These are phyloP conservation scores for Actinernus sp. DNA, from an alignment of 92 coral and sea anemone genomes.

Conservation along the genomic window DNA sequence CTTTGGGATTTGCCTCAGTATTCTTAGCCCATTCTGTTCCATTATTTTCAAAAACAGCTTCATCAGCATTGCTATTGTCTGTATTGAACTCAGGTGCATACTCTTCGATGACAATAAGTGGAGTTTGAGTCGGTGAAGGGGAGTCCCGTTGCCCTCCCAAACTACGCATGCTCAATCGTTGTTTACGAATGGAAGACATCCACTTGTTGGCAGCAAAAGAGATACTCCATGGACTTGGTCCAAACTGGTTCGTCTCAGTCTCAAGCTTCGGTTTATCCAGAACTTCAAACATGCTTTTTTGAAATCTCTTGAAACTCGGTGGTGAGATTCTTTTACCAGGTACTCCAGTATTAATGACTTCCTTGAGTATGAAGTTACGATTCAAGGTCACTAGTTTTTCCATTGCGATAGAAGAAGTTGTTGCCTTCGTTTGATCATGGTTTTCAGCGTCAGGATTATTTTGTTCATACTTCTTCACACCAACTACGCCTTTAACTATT, in stretches of 20 bases:
- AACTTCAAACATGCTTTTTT: slow-evolving; percentile 83
- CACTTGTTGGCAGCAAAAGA: slow-evolving; percentile 82
- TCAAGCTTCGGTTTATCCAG: slow-evolving; percentile 55
- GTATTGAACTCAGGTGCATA: slow-evolving; percentile 70
- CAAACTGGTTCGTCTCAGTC: slow-evolving; percentile 15
- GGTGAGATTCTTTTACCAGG: slow-evolving; percentile 75
- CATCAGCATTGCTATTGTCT: slow-evolving; percentile 17
- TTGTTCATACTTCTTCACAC: no score
- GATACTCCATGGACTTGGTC: slow-evolving; percentile 73
- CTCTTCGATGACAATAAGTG: slow-evolving; percentile 92
- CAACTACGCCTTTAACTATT: no score
- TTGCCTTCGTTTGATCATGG: background rate
- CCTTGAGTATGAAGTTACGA: slow-evolving; percentile 74
- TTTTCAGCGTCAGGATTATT: background rate
- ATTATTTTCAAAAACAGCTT: no score
- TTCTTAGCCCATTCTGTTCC: no score
- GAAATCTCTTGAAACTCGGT: slow-evolving; percentile 73
- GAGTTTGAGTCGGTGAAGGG: slow-evolving; percentile 67
- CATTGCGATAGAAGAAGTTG: no score
- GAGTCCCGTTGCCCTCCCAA: slow-evolving; percentile 1
- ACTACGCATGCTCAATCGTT: slow-evolving; percentile 14
- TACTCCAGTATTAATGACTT: slow-evolving; percentile 89
- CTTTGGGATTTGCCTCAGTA: background rate
- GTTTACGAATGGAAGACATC: slow-evolving; percentile 51
- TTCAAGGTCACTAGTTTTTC: slow-evolving; percentile 63